These are phyloP conservation scores for Tiaroga cobitis DNA, from an alignment of 2,797 vertebrate species.

Conservation along the genomic window DNA sequence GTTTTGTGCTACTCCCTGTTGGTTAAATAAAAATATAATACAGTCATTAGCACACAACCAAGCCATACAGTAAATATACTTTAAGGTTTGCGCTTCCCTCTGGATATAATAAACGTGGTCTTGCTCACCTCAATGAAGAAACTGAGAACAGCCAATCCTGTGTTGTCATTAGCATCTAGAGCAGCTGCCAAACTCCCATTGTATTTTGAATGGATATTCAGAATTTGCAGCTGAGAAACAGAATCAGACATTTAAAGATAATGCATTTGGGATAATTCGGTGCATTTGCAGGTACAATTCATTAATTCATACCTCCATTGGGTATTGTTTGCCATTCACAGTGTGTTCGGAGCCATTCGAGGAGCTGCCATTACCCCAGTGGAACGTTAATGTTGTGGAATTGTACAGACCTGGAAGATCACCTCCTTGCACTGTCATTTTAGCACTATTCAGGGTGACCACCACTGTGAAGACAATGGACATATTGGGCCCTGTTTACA, in stretches of 20 bases:
- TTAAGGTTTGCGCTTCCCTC: background rate
- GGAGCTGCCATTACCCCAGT: constrained; percentile 71
- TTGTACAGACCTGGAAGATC: constrained; percentile 68
- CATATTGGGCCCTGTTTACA: background rate
- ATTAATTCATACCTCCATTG: constrained; percentile 47
- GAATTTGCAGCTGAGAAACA: constrained; percentile 64
- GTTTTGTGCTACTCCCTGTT: constrained; percentile 34
- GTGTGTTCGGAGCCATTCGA: constrained; percentile 48
- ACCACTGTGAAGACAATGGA: constrained; percentile 65
- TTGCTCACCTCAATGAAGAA: constrained; percentile 66
- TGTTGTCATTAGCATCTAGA: background rate
- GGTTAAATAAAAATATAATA: background rate
- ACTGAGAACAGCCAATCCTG: constrained; percentile 59
- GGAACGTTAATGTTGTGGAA: constrained; percentile 74
- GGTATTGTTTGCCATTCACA: constrained; percentile 41
- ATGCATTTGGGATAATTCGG: background rate
- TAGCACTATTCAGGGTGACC: constrained; percentile 49
- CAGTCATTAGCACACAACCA: background rate
- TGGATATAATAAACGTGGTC: background rate
- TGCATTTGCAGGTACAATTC: background rate
- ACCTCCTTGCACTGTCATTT: constrained; percentile 68
- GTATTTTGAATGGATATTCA: constrained; percentile 56
- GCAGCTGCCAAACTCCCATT: background rate
- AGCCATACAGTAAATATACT: background rate
- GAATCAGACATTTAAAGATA: background rate